phyloP scores from a whole-genome alignment of 2,888 invertebrate species.

The Sepioteuthis lessoniana region DNA sequence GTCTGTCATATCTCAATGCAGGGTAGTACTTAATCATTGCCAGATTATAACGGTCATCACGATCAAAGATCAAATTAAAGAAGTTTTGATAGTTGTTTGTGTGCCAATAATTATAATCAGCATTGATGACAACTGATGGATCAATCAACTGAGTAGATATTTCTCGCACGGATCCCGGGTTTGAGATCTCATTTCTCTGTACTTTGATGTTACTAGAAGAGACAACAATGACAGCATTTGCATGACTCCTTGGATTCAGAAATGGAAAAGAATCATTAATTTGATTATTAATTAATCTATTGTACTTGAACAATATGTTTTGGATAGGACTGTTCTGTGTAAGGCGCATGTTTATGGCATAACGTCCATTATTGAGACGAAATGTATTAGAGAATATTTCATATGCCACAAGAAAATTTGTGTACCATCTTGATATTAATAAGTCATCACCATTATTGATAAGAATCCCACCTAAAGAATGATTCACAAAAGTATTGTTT shows the following conservation, averaged over 20 bases:
- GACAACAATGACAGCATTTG: slow-evolving; percentile 92
- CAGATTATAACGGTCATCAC: slow-evolving; percentile 83
- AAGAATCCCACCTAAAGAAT: slow-evolving; percentile 86
- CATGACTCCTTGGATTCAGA: slow-evolving; percentile 90
- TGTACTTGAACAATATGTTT: slow-evolving; percentile 87
- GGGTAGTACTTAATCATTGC: slow-evolving; percentile 94
- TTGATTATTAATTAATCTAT: slow-evolving; percentile 89
- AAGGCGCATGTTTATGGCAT: slow-evolving; percentile 89
- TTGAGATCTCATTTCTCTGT: slow-evolving; percentile 89
- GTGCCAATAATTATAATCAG: slow-evolving; percentile 95
- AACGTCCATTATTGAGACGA: slow-evolving; percentile 88
- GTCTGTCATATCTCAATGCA: slow-evolving; percentile 90
- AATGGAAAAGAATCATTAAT: slow-evolving; percentile 88
- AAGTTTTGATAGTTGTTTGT: slow-evolving; percentile 61
- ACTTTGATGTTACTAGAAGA: slow-evolving; percentile 92
- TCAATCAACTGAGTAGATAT: slow-evolving; percentile 95
- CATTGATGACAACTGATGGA: slow-evolving; percentile 93
- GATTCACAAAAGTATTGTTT: slow-evolving; percentile 90
- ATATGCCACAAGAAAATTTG: slow-evolving; percentile 70
- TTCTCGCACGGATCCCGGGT: slow-evolving; percentile 92
- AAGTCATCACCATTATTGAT: slow-evolving; percentile 83
- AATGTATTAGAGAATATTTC: slow-evolving; percentile 83
- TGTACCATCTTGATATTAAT: slow-evolving; percentile 70
- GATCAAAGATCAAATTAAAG: slow-evolving; percentile 71
- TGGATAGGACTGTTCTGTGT: slow-evolving; percentile 91